Conservation (phyloP, 2,797 vertebrate genomes). For the Pteronotus mesoamericanus region DNA sequence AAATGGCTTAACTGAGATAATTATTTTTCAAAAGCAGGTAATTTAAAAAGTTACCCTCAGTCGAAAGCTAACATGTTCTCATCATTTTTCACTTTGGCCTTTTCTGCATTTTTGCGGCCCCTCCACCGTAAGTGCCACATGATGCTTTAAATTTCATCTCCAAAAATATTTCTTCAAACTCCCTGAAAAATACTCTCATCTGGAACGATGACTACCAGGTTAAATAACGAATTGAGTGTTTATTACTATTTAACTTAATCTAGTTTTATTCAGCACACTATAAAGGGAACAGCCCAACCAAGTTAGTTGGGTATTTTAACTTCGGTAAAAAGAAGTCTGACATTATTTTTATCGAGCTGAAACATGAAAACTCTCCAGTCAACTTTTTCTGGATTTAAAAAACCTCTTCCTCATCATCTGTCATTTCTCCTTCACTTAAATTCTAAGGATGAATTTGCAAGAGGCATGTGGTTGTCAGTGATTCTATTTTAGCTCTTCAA, state of each 20-base stretch:
- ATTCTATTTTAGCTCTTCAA: neutral
- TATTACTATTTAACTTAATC: constrained; percentile 16
- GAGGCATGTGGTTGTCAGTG: neutral
- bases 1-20: neutral
- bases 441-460: constrained; percentile 23
- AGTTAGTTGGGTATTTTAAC: constrained; percentile 41
- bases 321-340: constrained; percentile 42
- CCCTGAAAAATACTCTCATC: neutral
- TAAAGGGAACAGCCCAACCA: neutral
- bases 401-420: neutral
- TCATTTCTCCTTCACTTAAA: constrained; percentile 22
- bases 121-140: neutral
- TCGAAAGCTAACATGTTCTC: neutral
- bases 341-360: constrained; percentile 46
- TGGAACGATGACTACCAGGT: neutral
- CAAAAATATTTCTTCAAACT: constrained; percentile 8
- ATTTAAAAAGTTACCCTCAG: neutral
- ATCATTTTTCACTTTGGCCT: neutral
- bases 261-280: neutral
- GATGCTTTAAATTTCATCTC: neutral
- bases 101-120: neutral
- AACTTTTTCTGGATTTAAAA: constrained; percentile 14
- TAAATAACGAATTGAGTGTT: neutral
- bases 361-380: constrained; percentile 14
- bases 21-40: neutral